These are phyloP conservation scores for Uloborus plumipes DNA, from an alignment of 2,888 invertebrate genomes.

Conservation along the genomic window DNA sequence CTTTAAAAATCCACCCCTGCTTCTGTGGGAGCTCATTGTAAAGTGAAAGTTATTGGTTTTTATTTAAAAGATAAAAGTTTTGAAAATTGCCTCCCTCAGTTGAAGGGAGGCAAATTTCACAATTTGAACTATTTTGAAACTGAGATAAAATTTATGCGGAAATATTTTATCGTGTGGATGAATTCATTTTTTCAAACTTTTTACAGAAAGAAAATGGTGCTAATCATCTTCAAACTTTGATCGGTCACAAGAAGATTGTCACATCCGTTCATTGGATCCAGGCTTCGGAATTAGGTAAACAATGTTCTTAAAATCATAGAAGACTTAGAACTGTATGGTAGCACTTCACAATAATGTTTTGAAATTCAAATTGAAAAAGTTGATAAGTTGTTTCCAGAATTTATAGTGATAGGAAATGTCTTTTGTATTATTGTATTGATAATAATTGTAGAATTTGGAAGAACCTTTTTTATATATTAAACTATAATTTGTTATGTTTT, in stretches of 20 bases:
- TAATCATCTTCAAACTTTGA: conserved; percentile 27
- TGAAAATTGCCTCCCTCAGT: too few species aligned
- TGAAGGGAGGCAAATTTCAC: too few species aligned
- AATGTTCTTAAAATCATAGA: neutral
- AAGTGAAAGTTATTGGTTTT: too few species aligned
- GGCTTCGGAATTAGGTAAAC: conserved; percentile 10
- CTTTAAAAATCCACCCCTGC: too few species aligned
- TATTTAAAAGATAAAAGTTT: too few species aligned
- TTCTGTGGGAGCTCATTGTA: too few species aligned
- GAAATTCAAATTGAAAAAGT: neutral
- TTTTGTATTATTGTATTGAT: too few species aligned
- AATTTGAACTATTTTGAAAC: too few species aligned
- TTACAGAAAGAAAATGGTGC: conserved; percentile 20
- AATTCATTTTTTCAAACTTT: neutral
- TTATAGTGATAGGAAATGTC: too few species aligned
- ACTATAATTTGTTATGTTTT: neutral
- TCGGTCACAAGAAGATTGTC: conserved; percentile 39
- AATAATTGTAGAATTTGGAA: neutral
- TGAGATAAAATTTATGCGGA: neutral
- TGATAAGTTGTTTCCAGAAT: too few species aligned
- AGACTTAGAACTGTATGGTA: neutral
- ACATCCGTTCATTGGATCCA: conserved; percentile 59
- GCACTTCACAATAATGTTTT: neutral
- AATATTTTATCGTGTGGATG: neutral
- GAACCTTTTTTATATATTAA: neutral